phyloP scores from a whole-genome alignment of 1,140 invertebrate species.

The Macrotrachela quadricornifera region DNA sequence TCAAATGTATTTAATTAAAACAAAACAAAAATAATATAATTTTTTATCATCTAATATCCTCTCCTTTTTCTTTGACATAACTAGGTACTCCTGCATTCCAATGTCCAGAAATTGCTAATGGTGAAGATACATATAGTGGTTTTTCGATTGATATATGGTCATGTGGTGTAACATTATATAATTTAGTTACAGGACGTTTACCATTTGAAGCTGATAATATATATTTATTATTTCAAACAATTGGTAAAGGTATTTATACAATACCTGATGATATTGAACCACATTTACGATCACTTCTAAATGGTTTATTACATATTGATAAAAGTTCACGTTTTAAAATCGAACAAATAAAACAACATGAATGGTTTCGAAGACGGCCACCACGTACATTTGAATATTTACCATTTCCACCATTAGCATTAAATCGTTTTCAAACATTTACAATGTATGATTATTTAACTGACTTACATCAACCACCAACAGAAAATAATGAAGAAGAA shows the following conservation, averaged over 20 bases:
- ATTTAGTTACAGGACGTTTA: conserved; percentile 75
- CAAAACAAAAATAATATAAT: too few species aligned
- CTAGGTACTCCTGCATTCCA: conserved; percentile 90
- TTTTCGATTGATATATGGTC: conserved; percentile 89
- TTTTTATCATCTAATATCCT: too few species aligned
- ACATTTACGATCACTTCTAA: conserved; percentile 46
- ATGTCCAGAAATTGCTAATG: conserved; percentile 66
- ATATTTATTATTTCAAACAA: too few species aligned
- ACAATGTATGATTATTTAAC: too few species aligned
- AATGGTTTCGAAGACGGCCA: conserved; percentile 56
- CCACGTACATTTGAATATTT: conserved; percentile 16
- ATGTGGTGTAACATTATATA: conserved; percentile 82
- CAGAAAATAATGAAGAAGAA: too few species aligned
- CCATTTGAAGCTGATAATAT: conserved; percentile 48
- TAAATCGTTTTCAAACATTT: too few species aligned
- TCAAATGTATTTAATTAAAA: too few species aligned
- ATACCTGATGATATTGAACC: conserved; percentile 73
- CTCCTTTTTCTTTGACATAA: too few species aligned
- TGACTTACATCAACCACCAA: too few species aligned
- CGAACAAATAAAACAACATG: conserved; percentile 55
- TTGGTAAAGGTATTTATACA: conserved; percentile 75
- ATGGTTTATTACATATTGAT: conserved; percentile 19
- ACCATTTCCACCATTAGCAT: too few species aligned
- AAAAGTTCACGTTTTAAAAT: conserved; percentile 36
- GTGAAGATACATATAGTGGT: too few species aligned